Evolutionary conservation across 2,888 invertebrate genomes (phyloP).

Genomic region (Lasiommata megera): DNA sequence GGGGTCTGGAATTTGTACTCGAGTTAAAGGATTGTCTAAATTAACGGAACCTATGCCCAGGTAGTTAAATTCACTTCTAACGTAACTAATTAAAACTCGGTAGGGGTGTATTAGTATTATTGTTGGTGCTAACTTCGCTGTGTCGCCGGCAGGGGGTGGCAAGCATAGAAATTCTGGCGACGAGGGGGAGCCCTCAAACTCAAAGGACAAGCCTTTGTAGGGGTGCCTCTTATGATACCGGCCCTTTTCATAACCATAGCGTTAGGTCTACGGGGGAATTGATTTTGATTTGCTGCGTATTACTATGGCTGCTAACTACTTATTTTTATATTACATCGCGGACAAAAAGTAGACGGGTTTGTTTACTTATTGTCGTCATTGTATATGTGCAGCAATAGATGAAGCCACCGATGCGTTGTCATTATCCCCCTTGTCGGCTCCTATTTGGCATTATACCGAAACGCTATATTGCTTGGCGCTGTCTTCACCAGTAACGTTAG

Average conservation of each 20-base stretch:
- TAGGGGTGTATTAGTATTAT: neutral
- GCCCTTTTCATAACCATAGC: neutral
- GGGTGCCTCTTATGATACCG: neutral
- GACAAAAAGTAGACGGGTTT: too few species aligned
- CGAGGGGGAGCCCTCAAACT: neutral
- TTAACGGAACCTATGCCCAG: neutral
- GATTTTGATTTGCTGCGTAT: neutral
- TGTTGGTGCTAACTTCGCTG: neutral
- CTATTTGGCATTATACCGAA: too few species aligned
- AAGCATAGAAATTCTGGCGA: neutral
- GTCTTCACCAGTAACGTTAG: too few species aligned
- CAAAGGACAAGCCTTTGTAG: neutral
- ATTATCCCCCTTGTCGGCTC: too few species aligned
- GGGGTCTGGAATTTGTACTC: neutral
- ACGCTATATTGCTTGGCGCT: too few species aligned
- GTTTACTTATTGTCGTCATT: too few species aligned
- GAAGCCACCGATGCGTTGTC: too few species aligned
- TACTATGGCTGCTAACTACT: too few species aligned
- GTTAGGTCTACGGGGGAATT: neutral
- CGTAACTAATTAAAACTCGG: neutral
- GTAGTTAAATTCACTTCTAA: neutral
- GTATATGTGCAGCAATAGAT: too few species aligned
- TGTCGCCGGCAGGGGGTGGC: neutral
- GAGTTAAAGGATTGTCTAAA: neutral
- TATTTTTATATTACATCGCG: too few species aligned